phyloP scores from a whole-genome alignment of 2,113 vertebrate genomes.

The Rhodinocichla rosea region DNA sequence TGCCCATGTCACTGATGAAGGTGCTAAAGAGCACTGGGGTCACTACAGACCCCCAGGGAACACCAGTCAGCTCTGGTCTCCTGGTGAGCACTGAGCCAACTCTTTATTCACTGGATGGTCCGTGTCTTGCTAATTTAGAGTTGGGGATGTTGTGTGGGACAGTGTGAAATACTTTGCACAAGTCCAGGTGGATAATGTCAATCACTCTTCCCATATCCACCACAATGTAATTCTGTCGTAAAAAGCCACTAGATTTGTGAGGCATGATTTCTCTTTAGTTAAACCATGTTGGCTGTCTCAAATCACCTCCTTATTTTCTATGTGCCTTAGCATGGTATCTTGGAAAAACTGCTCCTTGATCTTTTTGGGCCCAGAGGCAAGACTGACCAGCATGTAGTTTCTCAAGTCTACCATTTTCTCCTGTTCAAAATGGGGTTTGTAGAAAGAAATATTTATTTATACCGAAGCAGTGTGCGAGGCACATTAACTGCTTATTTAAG shows the following conservation, averaged over 20 bases:
- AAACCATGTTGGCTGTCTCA: background rate
- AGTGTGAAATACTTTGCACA: background rate
- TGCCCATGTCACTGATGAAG: background rate
- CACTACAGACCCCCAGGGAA: background rate
- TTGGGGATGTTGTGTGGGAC: background rate
- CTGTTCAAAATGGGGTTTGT: background rate
- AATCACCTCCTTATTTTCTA: background rate
- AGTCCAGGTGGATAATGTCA: background rate
- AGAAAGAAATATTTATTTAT: background rate
- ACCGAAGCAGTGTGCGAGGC: background rate
- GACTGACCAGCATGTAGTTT: background rate
- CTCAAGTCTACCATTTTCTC: background rate
- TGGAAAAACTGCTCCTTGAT: background rate
- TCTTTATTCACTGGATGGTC: background rate
- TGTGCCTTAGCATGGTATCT: background rate
- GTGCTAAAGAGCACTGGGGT: background rate
- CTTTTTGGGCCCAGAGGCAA: background rate
- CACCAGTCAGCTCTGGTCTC: background rate
- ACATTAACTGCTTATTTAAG: background rate
- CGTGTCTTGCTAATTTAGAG: background rate
- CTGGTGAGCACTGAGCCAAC: rapidly evolving
- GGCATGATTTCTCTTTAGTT: background rate
- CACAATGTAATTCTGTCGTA: background rate
- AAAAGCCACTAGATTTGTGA: background rate
- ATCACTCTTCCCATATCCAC: background rate